Evolutionary conservation across 2,797 vertebrate genomes (phyloP), one percentile per base, ranked within the genome.

Genomic region (Loris lydekkerianus): DNA sequence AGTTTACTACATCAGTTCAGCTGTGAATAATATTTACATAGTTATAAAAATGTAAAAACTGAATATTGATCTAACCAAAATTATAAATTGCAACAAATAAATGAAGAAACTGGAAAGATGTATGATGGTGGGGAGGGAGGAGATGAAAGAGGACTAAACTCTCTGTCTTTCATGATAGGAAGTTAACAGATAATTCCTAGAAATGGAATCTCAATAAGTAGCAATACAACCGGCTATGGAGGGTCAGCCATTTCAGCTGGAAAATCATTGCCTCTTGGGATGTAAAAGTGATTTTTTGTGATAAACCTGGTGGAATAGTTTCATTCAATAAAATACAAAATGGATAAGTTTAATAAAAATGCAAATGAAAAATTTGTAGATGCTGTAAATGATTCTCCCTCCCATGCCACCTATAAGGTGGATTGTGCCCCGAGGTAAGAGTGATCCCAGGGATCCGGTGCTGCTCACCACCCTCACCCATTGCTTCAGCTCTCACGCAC

Each of bases 41-140:
- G 40, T 88, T 72, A 85, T 34, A 65, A 88, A 89, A 89, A 85
- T 75, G 7, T 80, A 43, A 93, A 65, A 27, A 29, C 23, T 88
- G 80, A 86, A 25, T 49, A 72, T 7, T 56, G 80, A 77, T 37
- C 27, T 83, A 29, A 60, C 63, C 73, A 63, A 53, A 95, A 86
- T 60, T 37, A 70, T 46, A 58, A 40, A 63, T 7, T 53, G 21
- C 37, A 84, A 8, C 31, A 31, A n/a, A 73, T 46, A 1, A 17
- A 56, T 61, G 53, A 13, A 10, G 25, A 58, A 56, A 69, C 20
- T 58, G 4, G 46, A 77, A 84, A 53, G 1, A 17, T 37, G 0
- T 63, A 18, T 53, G 46, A 10, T 11, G 23, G 27, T 53, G 31
- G 6, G 20, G 25, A 2, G 10, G n/a, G 2, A 14, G 2, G 3